Evolutionary conservation across 2,888 invertebrate genomes (phyloP).

Genomic region (Calephelis perditalis): DNA sequence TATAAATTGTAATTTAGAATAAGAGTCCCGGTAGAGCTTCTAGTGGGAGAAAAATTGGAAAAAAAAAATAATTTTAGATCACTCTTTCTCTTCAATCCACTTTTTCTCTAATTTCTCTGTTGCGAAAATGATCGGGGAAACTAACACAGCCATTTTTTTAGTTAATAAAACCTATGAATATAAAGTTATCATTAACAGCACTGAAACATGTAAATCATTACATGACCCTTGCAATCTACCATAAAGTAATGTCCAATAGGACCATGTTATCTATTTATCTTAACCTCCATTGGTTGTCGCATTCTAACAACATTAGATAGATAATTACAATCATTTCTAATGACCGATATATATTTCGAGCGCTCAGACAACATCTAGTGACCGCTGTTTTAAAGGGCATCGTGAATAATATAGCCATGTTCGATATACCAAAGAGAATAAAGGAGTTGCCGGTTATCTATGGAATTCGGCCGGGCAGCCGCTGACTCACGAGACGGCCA

Average conservation of each 20-base stretch:
- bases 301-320: constrained; percentile 28
- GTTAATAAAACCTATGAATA: too few relatives aligned
- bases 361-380: constrained; percentile 35
- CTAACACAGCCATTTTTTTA: too few relatives aligned
- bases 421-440: constrained; percentile 47
- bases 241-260: constrained; percentile 17
- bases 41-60: too few relatives aligned
- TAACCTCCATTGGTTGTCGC: constrained; percentile 21
- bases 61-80: too few relatives aligned
- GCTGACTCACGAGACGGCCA: constrained; percentile 64
- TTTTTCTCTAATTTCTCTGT: too few relatives aligned
- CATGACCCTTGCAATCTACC: constrained; percentile 10
- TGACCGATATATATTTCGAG: constrained; percentile 35
- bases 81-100: too few relatives aligned
- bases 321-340: constrained; percentile 34
- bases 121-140: too few relatives aligned
- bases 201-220: not conserved
- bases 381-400: constrained; percentile 59
- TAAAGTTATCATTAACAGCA: not conserved
- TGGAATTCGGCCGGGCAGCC: constrained; percentile 61
- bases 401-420: constrained; percentile 51
- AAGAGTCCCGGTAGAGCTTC: too few relatives aligned
- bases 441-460: constrained; percentile 68
- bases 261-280: constrained; percentile 24
- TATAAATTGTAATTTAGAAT: too few relatives aligned